Conservation (phyloP, 2,888 invertebrate species). For the Diogma glabrata region DNA sequence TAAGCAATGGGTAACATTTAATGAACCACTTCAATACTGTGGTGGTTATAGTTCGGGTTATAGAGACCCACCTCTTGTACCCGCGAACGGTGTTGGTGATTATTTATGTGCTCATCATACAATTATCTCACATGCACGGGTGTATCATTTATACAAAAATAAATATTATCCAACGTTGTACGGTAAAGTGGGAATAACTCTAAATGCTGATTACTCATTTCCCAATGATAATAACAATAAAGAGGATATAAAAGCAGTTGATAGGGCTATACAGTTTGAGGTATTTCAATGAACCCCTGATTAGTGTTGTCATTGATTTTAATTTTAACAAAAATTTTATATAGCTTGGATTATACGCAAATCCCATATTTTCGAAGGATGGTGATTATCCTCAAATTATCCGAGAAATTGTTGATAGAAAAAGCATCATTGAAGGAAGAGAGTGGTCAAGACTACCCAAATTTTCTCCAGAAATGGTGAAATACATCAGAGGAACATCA, state of each 20-base stretch:
- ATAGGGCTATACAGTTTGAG: background rate
- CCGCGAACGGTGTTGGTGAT: constrained; percentile 37
- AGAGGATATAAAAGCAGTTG: constrained; percentile 12
- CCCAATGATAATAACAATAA: constrained; percentile 20
- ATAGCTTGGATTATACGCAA: constrained; percentile 19
- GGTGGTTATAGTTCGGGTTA: constrained; percentile 38
- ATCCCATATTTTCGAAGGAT: constrained; percentile 25
- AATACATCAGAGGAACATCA: constrained; percentile 19
- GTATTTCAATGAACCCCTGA: background rate
- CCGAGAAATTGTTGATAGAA: constrained; percentile 25
- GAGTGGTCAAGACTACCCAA: constrained; percentile 24
- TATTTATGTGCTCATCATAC: constrained; percentile 41
- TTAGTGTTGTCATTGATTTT: background rate
- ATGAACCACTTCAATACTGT: constrained; percentile 41
- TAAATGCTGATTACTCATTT: constrained; percentile 24
- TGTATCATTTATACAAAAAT: constrained; percentile 29
- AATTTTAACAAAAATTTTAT: constrained; percentile 26
- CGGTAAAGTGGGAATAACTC: constrained; percentile 28
- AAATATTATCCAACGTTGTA: constrained; percentile 17
- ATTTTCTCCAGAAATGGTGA: background rate
- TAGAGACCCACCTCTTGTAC: constrained; percentile 26
- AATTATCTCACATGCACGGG: constrained; percentile 40
- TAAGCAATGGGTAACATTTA: constrained; percentile 47
- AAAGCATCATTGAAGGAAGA: constrained; percentile 28
- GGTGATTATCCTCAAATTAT: constrained; percentile 30